Conservation (phyloP, 2,888 invertebrate genomes). For the Rapana venosa region DNA sequence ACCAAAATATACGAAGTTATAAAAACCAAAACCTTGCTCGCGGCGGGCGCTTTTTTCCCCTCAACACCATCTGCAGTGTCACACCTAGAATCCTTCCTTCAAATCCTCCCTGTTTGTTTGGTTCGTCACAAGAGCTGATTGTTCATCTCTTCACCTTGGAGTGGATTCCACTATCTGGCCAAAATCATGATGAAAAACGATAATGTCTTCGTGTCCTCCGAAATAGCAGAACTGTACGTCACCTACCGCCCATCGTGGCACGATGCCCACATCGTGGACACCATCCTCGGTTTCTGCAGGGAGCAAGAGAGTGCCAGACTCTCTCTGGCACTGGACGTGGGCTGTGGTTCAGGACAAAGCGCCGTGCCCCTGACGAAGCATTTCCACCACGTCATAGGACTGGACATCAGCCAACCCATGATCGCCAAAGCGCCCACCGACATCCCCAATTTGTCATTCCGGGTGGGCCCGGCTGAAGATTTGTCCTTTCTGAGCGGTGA, state of each 20-base stretch:
- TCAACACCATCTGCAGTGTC: too few species aligned
- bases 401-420: conserved; percentile 79
- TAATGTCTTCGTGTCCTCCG: background rate
- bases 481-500: conserved; percentile 66
- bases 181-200: conserved; percentile 72
- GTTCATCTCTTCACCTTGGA: background rate
- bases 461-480: conserved; percentile 76
- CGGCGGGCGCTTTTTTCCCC: too few species aligned
- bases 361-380: conserved; percentile 77
- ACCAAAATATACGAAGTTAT: too few species aligned
- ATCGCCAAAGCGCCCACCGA: conserved; percentile 74
- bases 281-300: conserved; percentile 22
- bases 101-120: too few species aligned
- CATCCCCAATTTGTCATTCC: conserved; percentile 64
- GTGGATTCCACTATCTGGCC: background rate
- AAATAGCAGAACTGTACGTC: background rate
- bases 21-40: too few species aligned
- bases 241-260: conserved; percentile 26
- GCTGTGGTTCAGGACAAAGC: conserved; percentile 80
- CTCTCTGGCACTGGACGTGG: conserved; percentile 26
- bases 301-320: background rate
- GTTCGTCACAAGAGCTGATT: too few species aligned
- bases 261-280: background rate
- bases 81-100: too few species aligned
- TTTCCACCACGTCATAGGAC: conserved; percentile 78